A percentile compares a stretch with the other conserved stretches of the same genome.
These are phyloP conservation scores for Conops quadrifasciatus DNA, from an alignment of 2,888 invertebrate genomes.

Conservation along the genomic window DNA sequence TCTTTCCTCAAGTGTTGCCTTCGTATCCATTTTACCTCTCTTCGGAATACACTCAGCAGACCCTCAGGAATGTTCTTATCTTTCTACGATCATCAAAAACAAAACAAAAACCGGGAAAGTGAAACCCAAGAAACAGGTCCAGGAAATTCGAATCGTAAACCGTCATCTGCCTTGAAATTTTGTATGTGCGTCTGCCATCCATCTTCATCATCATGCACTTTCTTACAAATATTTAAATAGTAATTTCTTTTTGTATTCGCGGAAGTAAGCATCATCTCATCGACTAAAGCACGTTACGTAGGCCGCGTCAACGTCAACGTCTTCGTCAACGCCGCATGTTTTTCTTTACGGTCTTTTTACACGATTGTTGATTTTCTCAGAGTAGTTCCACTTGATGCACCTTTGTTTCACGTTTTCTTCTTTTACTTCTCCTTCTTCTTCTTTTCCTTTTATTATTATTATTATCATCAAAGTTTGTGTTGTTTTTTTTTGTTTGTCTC, in stretches of 20 bases:
- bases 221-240: slow-evolving; percentile 17
- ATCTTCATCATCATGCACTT: no score
- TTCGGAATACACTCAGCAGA: no score
- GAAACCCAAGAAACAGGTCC: background rate
- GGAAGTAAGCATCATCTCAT: slow-evolving; percentile 31
- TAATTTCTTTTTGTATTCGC: slow-evolving; percentile 15
- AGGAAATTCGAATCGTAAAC: no score
- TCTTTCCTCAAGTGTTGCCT: no score
- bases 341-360: background rate
- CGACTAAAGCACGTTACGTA: background rate
- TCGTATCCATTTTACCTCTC: no score
- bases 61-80: no score
- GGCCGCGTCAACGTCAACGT: no score
- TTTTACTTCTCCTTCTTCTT: background rate
- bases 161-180: no score
- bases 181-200: no score
- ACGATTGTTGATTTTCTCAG: slow-evolving; percentile 4
- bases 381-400: slow-evolving; percentile 28
- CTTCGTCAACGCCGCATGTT: slow-evolving; percentile 3
- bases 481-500: background rate
- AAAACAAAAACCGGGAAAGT: no score
- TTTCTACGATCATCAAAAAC: no score
- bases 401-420: slow-evolving; percentile 3
- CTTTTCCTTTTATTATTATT: background rate
- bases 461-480: background rate